These are phyloP conservation scores for Nannospalax galili DNA, from an alignment of 2,113 vertebrate genomes.

Conservation along the genomic window DNA sequence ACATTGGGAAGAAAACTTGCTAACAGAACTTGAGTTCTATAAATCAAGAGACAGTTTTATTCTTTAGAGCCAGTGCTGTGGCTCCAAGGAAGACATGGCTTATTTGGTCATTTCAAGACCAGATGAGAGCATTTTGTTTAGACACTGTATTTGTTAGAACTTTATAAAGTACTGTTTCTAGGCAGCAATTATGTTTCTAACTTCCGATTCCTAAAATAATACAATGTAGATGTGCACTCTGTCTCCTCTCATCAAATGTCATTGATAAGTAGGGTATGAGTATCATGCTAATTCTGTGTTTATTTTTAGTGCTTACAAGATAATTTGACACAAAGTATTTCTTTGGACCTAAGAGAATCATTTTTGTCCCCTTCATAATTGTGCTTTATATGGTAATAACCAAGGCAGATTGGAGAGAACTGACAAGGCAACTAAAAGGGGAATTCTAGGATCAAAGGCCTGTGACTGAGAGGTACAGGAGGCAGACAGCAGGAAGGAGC, in stretches of 20 bases:
- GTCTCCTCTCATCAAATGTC: background rate
- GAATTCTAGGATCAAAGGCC: background rate
- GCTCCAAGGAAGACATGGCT: slow-evolving; percentile 21
- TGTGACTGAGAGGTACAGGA: background rate
- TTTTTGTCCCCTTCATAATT: slow-evolving; percentile 47
- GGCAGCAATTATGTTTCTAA: slow-evolving; percentile 55
- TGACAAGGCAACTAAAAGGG: slow-evolving; percentile 52
- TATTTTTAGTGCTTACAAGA: slow-evolving; percentile 59
- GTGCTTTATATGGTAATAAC: slow-evolving; percentile 53
- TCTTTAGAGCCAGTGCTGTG: slow-evolving; percentile 41
- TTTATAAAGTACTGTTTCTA: slow-evolving; percentile 44
- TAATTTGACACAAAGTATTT: slow-evolving; percentile 39
- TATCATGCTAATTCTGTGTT: background rate
- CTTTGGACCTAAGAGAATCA: slow-evolving; percentile 20
- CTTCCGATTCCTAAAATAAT: slow-evolving; percentile 41
- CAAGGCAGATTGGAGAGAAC: slow-evolving; percentile 42
- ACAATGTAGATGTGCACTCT: background rate
- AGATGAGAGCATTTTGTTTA: background rate
- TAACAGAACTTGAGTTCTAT: slow-evolving; percentile 68
- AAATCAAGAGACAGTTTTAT: slow-evolving; percentile 64
- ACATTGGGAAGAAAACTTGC: slow-evolving; percentile 30
- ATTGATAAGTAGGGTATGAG: background rate
- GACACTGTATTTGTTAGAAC: slow-evolving; percentile 29
- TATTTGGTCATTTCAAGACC: background rate
- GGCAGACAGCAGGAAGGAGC: background rate